These are phyloP conservation scores for Sander vitreus DNA, from an alignment of 2,113 vertebrate species.

Conservation along the genomic window DNA sequence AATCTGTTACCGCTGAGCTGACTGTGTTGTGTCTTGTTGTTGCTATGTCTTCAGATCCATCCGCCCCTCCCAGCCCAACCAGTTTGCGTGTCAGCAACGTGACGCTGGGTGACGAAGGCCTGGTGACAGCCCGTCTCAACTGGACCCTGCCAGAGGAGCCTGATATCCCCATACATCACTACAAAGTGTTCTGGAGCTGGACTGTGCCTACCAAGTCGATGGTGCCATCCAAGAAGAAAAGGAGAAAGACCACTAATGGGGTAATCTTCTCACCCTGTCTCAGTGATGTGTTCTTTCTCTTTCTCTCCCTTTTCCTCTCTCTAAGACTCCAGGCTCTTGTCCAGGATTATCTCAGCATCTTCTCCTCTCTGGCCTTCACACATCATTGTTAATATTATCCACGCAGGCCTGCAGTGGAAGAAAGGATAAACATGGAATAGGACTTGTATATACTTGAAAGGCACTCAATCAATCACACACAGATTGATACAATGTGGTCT, in stretches of 20 bases:
- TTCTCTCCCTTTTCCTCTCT: background rate
- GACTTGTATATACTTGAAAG: conserved; percentile 23
- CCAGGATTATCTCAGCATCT: conserved; percentile 55
- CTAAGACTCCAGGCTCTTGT: background rate
- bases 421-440: conserved; percentile 44
- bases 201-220: conserved; percentile 84
- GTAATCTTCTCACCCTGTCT: conserved; percentile 78
- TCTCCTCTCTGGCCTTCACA: conserved; percentile 31
- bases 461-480: conserved; percentile 46
- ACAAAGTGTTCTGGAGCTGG: conserved; percentile 97
- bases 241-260: conserved; percentile 91
- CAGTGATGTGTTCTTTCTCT: conserved; percentile 3
- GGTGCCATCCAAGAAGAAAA: conserved; percentile 92
- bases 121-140: conserved; percentile 83
- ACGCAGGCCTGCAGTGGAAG: conserved; percentile 17
- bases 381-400: conserved; percentile 36
- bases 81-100: conserved; percentile 88
- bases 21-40: conserved; percentile 40
- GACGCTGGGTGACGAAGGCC: conserved; percentile 84
- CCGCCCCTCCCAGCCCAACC: conserved; percentile 88
- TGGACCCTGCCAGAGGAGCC: conserved; percentile 92
- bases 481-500: conserved; percentile 48
- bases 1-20: conserved; percentile 30
- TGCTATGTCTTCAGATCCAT: conserved; percentile 86
- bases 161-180: conserved; percentile 94